Evolutionary conservation across 2,113 vertebrate species (phyloP), one percentile per base, ranked within the genome.

Genomic region (Circaetus cinerascens): DNA sequence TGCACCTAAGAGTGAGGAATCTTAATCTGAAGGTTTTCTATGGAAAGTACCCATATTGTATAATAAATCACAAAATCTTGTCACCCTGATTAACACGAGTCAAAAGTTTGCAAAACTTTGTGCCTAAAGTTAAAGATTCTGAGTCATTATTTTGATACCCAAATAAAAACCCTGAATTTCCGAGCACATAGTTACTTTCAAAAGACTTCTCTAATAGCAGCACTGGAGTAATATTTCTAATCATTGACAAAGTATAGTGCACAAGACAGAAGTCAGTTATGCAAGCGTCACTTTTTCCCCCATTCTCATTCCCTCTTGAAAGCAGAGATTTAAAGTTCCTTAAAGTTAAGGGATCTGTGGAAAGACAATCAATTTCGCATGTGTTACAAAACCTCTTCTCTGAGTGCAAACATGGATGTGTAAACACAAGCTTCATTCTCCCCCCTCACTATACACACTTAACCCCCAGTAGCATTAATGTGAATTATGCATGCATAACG

Each of bases 401-500:
- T 11, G 41, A 80, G 38, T 15, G 45, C 86, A 94, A 91, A 95
- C 73, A 77, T 11, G 36, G 74, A 63, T 74, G 22, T 89, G 66
- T 79, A 92, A 95, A 96, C 87, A 87, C 57, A 56, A 92, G 83
- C 43, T 87, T 90, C 40, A 1, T 45, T 60, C 81, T 68, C 77
- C 86, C 80, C 38, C 75, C 57, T 78, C 71, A 18, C 85, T 30
- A 76, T 19, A 63, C 51, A 89, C 90, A 91, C 93, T 87, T 91
- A 96, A 92, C 96, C 88, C 62, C 69, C 90, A 75, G 73, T 11
- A 97, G 80, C 91, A 98, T 95, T 97, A 98, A 78, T 90, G 92
- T 48, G 71, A 97, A 98, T 98, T 97, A 97, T 94, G 92, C 94
- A 96, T 93, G 96, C 97, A 91, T 97, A 97, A 97, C 89, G 38